Evolutionary conservation across 64 coral and sea anemone genomes (phyloP), one percentile per base, ranked within the genome.

Genomic region (Dendronephthya gigantea): DNA sequence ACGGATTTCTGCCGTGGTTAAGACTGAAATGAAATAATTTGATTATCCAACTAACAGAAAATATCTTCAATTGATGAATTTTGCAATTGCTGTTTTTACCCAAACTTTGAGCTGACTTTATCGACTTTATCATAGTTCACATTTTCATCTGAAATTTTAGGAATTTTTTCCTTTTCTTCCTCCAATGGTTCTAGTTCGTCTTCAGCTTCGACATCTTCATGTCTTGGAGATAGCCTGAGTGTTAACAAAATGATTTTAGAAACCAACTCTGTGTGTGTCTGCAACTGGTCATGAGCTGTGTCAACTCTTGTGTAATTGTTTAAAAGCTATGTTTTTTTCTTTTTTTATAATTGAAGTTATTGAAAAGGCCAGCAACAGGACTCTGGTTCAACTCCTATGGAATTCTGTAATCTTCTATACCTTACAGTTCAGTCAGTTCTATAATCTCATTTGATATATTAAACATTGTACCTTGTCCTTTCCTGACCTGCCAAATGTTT

Each of bases 401-500:
- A n/a, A n/a, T n/a, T n/a, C n/a, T n/a, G n/a, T n/a, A n/a, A n/a
- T n/a, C n/a, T n/a, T n/a, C n/a, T n/a, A n/a, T n/a, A n/a, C n/a
- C n/a, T n/a, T n/a, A n/a, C n/a, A n/a, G n/a, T n/a, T n/a, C n/a
- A n/a, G n/a, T n/a, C n/a, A n/a, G n/a, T n/a, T n/a, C n/a, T n/a
- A n/a, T n/a, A n/a, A n/a, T n/a, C n/a, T n/a, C n/a, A 7, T 82
- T 25, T 36, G 33, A 16, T 16, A 40, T n/a, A 25, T 51, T 10
- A 83, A 14, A 15, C 34, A 22, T 5, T 82, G 43, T 75, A 97
- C 94, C 92, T 93, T 49, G 85, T 59, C 33, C 88, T 93, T 43
- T 89, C 81, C 65, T 90, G 87, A 34, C 91, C 82, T 10, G 92
- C 92, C 40, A 90, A 87, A 30, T 50, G 84, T 82, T 97, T 84